phyloP scores from a whole-genome alignment of 2,113 vertebrate species.

The Campylomormyrus numenius region DNA sequence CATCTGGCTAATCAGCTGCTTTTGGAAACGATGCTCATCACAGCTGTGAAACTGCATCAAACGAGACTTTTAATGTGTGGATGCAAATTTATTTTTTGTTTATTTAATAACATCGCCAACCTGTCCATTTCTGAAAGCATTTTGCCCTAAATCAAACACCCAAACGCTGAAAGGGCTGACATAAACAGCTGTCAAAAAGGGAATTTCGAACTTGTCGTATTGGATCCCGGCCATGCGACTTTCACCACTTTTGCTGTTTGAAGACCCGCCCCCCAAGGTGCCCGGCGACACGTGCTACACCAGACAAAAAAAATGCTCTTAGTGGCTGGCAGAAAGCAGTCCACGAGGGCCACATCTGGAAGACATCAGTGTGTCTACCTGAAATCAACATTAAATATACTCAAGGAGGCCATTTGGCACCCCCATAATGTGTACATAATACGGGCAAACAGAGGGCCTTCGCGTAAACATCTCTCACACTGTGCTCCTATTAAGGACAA shows the following conservation, averaged over 20 bases:
- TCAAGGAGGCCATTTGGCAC: not conserved
- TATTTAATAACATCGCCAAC: not conserved
- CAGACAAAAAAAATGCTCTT: not conserved
- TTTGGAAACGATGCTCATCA: not conserved
- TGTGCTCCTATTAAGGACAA: conserved; percentile 2
- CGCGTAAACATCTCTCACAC: not conserved
- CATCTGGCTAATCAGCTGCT: not conserved
- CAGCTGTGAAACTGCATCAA: not conserved
- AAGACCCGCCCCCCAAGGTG: not conserved
- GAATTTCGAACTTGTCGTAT: not conserved
- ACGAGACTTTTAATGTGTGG: not conserved
- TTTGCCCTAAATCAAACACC: not conserved
- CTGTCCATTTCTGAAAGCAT: not conserved
- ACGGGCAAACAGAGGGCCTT: not conserved
- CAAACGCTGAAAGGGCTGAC: not conserved
- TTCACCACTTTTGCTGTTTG: not conserved
- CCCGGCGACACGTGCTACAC: not conserved
- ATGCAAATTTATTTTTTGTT: not conserved
- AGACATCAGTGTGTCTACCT: not conserved
- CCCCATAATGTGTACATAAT: not conserved
- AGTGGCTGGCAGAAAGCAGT: not conserved
- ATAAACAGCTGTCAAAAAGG: not conserved
- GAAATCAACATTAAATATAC: not conserved
- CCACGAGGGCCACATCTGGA: not conserved
- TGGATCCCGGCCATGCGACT: not conserved